phyloP scores from a whole-genome alignment of 2,888 invertebrate genomes.

The Drosophila quinaria region DNA sequence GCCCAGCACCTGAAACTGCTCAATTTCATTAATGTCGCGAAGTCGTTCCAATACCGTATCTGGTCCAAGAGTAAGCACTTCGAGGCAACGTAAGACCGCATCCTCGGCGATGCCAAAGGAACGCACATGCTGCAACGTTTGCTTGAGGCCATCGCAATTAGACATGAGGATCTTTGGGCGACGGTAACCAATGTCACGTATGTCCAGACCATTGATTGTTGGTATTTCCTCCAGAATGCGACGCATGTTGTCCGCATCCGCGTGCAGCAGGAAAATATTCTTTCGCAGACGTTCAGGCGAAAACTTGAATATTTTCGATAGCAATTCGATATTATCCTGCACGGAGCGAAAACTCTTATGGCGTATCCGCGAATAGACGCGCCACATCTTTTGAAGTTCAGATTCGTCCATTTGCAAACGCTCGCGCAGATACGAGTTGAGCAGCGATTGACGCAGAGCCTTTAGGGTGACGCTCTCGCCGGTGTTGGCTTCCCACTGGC shows the following conservation, averaged over 20 bases:
- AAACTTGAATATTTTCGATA: conserved; percentile 87
- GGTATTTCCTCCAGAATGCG: conserved; percentile 87
- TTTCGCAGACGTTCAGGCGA: conserved; percentile 87
- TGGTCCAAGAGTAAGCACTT: conserved; percentile 88
- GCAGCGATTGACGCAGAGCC: conserved; percentile 76
- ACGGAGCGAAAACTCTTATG: conserved; percentile 87
- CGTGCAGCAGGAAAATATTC: conserved; percentile 88
- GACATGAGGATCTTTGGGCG: conserved; percentile 89
- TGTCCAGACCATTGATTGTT: conserved; percentile 87
- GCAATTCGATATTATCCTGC: conserved; percentile 87
- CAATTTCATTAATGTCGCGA: conserved; percentile 87
- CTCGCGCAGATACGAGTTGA: conserved; percentile 84
- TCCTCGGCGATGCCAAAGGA: conserved; percentile 87
- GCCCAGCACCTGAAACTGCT: conserved; percentile 88
- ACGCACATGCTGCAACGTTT: conserved; percentile 87
- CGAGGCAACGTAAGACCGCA: conserved; percentile 87
- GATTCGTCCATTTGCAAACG: conserved; percentile 84
- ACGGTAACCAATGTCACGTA: conserved; percentile 86
- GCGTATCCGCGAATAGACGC: conserved; percentile 81
- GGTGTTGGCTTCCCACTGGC: conserved; percentile 18
- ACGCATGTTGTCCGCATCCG: conserved; percentile 87
- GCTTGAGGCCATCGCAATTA: conserved; percentile 87
- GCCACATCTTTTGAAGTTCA: conserved; percentile 83
- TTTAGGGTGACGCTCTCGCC: conserved; percentile 76
- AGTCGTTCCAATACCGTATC: conserved; percentile 88